Percentiles rank a stretch among this genome's conserved stretches.
Conservation (phyloP, 2,113 vertebrate species). For the Labeo rohita region DNA sequence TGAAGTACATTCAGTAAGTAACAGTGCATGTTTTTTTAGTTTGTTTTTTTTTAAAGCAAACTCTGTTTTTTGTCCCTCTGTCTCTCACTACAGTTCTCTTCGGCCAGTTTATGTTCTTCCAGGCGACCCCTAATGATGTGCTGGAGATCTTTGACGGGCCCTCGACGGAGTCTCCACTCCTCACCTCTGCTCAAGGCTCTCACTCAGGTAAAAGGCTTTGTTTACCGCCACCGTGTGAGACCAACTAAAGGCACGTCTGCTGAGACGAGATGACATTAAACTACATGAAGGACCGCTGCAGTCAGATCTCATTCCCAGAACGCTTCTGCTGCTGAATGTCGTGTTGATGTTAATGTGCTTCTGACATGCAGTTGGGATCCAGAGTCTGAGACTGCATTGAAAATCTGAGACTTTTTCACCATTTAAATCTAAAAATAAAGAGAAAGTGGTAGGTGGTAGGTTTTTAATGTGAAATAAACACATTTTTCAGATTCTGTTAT, state of each 20-base stretch:
- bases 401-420: neutral
- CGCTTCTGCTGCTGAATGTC: neutral
- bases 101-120: slow-evolving; percentile 98
- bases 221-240: neutral
- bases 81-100: slow-evolving; percentile 86
- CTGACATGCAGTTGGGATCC: neutral
- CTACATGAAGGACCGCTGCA: neutral
- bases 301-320: neutral
- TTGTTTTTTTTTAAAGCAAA: neutral
- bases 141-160: slow-evolving; percentile 94
- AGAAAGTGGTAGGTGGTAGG: too few relatives aligned
- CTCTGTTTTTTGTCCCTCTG: neutral
- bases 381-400: neutral
- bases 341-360: neutral
- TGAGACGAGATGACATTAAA: neutral
- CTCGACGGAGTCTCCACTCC: slow-evolving; percentile 86
- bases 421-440: neutral
- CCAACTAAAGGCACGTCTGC: neutral
- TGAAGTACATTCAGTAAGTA: neutral
- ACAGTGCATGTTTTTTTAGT: neutral
- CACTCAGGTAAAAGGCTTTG: slow-evolving; percentile 86
- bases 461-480: too few relatives aligned
- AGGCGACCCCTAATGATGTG: slow-evolving; percentile 89
- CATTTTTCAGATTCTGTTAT: too few relatives aligned
- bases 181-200: slow-evolving; percentile 93